These are phyloP conservation scores for Artemisiospiza belli DNA, from an alignment of 2,113 vertebrate genomes.

Conservation along the genomic window DNA sequence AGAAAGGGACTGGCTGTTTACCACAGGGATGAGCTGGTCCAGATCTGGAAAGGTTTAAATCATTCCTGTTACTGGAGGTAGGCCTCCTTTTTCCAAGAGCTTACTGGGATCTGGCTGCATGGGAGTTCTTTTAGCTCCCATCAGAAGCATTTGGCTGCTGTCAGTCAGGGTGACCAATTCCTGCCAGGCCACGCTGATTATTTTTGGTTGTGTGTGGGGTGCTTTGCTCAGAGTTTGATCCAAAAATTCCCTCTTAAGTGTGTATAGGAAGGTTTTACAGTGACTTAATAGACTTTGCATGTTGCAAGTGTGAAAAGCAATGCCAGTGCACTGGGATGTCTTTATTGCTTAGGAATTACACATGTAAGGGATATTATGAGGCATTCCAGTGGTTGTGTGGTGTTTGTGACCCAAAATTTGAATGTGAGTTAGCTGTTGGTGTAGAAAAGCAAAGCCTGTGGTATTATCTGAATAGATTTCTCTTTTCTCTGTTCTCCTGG, in stretches of 20 bases:
- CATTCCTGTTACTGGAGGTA: neutral
- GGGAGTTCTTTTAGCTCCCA: neutral
- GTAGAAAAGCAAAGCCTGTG: neutral
- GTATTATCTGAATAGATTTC: neutral
- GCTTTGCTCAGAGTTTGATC: neutral
- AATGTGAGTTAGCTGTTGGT: neutral
- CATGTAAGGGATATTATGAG: neutral
- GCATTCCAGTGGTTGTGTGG: accelerated
- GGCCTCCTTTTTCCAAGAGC: accelerated
- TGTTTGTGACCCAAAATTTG: neutral
- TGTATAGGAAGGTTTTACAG: neutral
- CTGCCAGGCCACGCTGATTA: neutral
- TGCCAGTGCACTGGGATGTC: neutral
- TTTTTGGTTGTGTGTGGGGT: neutral
- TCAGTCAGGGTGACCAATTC: neutral
- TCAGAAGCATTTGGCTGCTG: neutral
- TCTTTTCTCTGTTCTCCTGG: neutral
- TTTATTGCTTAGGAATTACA: neutral
- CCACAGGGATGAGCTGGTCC: neutral
- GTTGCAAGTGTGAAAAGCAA: neutral
- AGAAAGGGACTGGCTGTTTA: neutral
- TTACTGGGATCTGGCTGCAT: accelerated
- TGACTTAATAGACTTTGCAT: accelerated
- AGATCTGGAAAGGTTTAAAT: neutral
- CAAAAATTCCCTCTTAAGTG: neutral